A percentile compares a stretch with the other conserved stretches of the same genome.
Evolutionary conservation across 2,888 invertebrate genomes (phyloP).

Genomic region (Sphinx pinastri): DNA sequence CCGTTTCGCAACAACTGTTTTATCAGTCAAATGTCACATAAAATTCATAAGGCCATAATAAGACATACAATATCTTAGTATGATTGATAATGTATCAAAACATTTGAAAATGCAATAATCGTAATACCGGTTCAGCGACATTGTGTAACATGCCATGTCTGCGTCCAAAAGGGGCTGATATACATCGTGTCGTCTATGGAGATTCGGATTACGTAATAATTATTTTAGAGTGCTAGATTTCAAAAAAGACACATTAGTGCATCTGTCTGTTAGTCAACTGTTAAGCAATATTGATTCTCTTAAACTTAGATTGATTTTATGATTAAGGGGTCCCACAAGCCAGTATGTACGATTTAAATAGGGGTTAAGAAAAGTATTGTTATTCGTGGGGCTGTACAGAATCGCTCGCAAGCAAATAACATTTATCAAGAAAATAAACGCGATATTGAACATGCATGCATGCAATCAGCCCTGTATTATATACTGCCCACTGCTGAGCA

Average conservation of each 20-base stretch:
- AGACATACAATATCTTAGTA: conserved; percentile 27
- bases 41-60: conserved; percentile 27
- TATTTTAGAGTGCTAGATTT: not conserved
- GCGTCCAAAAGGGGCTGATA: not conserved
- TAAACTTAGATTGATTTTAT: no score
- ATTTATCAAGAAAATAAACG: no score
- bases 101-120: conserved; percentile 16
- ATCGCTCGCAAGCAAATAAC: no score
- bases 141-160: not conserved
- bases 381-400: no score
- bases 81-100: conserved; percentile 26
- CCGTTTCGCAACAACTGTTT: conserved; percentile 26
- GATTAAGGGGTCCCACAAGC: no score
- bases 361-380: no score
- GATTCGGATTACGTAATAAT: not conserved
- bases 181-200: not conserved
- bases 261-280: not conserved
- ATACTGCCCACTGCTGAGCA: no score
- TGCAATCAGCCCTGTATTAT: no score
- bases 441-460: no score
- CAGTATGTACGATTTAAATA: no score
- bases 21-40: conserved; percentile 28
- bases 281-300: not conserved
- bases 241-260: not conserved
- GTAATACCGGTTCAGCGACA: not conserved